Evolutionary conservation across 2,888 invertebrate genomes (phyloP).

Genomic region (Melipona beecheii): DNA sequence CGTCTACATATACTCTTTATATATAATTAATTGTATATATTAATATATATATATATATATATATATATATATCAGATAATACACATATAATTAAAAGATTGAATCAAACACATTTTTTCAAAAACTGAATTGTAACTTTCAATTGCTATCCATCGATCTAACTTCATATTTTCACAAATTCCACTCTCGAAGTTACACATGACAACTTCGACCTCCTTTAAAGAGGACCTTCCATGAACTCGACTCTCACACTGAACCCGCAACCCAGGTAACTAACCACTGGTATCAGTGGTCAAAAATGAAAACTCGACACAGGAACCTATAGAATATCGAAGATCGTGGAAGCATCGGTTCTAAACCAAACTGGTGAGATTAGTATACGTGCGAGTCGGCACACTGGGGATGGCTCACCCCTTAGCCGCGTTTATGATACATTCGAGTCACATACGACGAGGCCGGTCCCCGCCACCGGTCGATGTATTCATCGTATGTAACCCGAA

Average conservation of each 20-base stretch:
- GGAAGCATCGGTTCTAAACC: slow-evolving; percentile 42
- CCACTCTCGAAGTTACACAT: not conserved
- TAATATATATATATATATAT: too few relatives aligned
- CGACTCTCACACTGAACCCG: not conserved
- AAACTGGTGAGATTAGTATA: slow-evolving; percentile 65
- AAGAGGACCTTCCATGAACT: not conserved
- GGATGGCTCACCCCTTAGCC: slow-evolving; percentile 46
- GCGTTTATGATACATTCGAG: slow-evolving; percentile 79
- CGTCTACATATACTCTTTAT: not conserved
- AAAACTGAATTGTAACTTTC: too few relatives aligned
- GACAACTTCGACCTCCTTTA: not conserved
- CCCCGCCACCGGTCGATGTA: slow-evolving; percentile 78
- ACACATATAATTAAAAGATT: not conserved
- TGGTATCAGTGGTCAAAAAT: not conserved
- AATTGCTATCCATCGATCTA: not conserved
- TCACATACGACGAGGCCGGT: slow-evolving; percentile 75
- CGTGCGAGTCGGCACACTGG: slow-evolving; percentile 40
- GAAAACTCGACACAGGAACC: not conserved
- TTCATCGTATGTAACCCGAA: slow-evolving; percentile 83
- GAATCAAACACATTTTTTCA: not conserved
- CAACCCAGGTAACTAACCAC: slow-evolving; percentile 1
- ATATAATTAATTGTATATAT: not conserved
- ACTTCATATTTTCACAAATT: not conserved
- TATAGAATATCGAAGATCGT: slow-evolving; percentile 35
- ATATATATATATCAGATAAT: too few relatives aligned